Evolutionary conservation across 1,140 invertebrate genomes (phyloP).

Genomic region (Gonatopus flavifemur): DNA sequence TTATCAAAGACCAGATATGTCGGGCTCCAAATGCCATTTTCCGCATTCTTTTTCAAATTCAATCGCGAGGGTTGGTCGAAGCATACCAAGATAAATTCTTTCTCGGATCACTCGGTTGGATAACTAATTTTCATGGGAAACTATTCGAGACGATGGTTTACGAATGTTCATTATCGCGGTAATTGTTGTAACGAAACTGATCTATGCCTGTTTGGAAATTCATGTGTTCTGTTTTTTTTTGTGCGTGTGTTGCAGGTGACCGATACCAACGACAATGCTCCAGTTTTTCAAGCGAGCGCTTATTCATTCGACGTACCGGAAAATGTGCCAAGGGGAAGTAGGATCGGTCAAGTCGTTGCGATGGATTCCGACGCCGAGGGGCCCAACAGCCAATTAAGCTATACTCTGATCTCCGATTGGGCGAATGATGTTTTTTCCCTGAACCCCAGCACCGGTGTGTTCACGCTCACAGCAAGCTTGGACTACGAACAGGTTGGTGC

Average conservation of each 20-base stretch:
- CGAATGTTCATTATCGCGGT: too few relatives aligned
- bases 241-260: conserved; percentile 73
- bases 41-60: too few relatives aligned
- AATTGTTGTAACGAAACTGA: too few relatives aligned
- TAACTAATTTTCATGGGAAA: too few relatives aligned
- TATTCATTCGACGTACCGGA: conserved; percentile 91
- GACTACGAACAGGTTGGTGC: conserved; percentile 89
- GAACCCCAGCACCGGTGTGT: conserved; percentile 85
- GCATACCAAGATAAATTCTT: too few relatives aligned
- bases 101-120: too few relatives aligned
- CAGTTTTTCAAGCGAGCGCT: conserved; percentile 78
- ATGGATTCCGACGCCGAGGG: conserved; percentile 80
- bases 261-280: conserved; percentile 93
- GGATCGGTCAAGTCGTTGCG: conserved; percentile 81
- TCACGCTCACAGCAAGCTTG: conserved; percentile 83
- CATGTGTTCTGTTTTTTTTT: too few relatives aligned
- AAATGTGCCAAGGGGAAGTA: conserved; percentile 75
- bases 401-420: conserved; percentile 89
- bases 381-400: conserved; percentile 84
- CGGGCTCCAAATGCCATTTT: too few relatives aligned
- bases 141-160: too few relatives aligned
- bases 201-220: too few relatives aligned
- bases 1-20: too few relatives aligned
- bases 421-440: conserved; percentile 92
- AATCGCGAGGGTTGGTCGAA: too few relatives aligned